Conservation (phyloP, 1,140 invertebrate species). For the Trichogramma pretiosum region DNA sequence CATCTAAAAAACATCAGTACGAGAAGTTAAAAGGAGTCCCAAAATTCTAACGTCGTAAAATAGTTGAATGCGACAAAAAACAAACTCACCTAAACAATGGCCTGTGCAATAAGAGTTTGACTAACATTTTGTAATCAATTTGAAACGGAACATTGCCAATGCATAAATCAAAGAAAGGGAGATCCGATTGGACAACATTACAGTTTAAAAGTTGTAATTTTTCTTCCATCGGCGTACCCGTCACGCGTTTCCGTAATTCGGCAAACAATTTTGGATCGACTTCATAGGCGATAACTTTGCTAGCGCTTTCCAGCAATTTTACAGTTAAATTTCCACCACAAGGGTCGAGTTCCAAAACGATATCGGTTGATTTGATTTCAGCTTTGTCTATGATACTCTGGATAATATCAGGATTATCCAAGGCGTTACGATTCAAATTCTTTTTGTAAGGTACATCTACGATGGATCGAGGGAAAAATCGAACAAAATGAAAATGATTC, state of each 20-base stretch:
- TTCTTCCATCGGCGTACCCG: conserved; percentile 73
- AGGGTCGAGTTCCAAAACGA: conserved; percentile 94
- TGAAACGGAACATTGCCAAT: conserved; percentile 99
- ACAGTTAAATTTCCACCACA: conserved; percentile 99
- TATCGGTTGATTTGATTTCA: conserved; percentile 82
- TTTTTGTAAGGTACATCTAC: conserved; percentile 76
- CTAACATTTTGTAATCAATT: conserved; percentile 96
- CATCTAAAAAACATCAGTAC: conserved; percentile 54
- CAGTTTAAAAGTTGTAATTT: conserved; percentile 92
- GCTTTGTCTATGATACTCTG: conserved; percentile 94
- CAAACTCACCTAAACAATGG: conserved; percentile 41
- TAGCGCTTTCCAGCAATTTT: conserved; percentile 85
- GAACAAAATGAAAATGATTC: too few species aligned
- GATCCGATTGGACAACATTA: conserved; percentile 87
- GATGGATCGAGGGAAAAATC: conserved; percentile 22
- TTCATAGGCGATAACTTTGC: conserved; percentile 97
- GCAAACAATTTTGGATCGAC: conserved; percentile 89
- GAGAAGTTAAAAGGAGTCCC: conserved; percentile 3
- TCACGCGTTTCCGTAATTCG: conserved; percentile 95
- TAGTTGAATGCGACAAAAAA: too few species aligned
- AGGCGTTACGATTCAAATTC: conserved; percentile 93
- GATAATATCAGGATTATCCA: conserved; percentile 96
- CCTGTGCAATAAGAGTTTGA: conserved; percentile 90
- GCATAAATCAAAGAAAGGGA: conserved; percentile 99
- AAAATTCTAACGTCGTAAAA: too few species aligned